phyloP scores from a whole-genome alignment of 2,113 vertebrate species.

The Passer domesticus region DNA sequence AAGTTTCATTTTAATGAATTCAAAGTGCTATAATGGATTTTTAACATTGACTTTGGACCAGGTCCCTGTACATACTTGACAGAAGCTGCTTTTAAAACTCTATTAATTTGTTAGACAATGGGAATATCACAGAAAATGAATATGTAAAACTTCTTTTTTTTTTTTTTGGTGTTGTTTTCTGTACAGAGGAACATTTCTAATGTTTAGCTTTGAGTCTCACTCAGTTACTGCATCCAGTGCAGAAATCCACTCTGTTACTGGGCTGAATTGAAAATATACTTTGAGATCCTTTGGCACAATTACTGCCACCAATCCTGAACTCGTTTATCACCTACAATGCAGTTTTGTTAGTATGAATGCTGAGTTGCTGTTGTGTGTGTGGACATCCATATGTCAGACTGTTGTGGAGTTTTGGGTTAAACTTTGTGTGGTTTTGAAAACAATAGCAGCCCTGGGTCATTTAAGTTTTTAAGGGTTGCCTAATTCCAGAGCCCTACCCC shows the following conservation, averaged over 20 bases:
- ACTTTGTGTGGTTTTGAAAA: background rate
- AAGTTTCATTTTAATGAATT: slow-evolving; percentile 16
- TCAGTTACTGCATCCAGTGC: background rate
- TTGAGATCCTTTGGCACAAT: background rate
- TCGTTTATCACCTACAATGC: background rate
- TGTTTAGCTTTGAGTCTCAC: background rate
- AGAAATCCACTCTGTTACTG: background rate
- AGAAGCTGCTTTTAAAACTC: background rate
- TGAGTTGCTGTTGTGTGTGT: background rate
- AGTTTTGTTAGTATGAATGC: background rate
- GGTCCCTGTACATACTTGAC: background rate
- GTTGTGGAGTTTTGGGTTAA: background rate
- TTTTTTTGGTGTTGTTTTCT: background rate
- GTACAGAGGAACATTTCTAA: background rate
- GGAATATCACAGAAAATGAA: background rate
- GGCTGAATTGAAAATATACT: background rate
- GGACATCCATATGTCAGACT: background rate
- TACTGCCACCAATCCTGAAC: background rate
- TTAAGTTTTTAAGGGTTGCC: background rate
- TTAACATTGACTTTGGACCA: background rate
- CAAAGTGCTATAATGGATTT: background rate
- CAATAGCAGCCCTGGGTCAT: background rate
- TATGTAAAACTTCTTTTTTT: background rate
- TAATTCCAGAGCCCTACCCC: background rate
- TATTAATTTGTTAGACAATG: background rate